Evolutionary conservation across 30 jellyfish, hydroid and myxozoan genomes (phyloP), one percentile per base, ranked within the genome.

Genomic region (Chironex yamaguchii): DNA sequence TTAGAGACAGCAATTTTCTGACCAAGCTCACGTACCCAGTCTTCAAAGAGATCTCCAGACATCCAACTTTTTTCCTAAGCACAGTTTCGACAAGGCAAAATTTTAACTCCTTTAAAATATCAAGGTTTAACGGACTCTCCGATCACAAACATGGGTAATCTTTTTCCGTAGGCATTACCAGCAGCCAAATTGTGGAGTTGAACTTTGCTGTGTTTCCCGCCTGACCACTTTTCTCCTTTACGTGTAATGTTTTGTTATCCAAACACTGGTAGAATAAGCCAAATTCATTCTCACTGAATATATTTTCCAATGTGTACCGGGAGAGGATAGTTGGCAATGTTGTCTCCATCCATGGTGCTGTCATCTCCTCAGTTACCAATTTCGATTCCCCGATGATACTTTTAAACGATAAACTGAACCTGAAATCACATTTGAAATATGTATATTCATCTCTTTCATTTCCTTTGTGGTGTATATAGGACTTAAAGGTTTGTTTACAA

Each of bases 1-100:
- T 36, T 74, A 63, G 73, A 62, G 34, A 22, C 29, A 23, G 28
- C 89, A 33, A 90, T 42, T n/a, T 71, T 76, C 17, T 69, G 85
- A 62, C 76, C 97, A 0, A 90, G 74, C 77, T 36, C 83, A 20
- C 88, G 86, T 32, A 90, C 34, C 96, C 88, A 90, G 58, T 81
- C 97, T 34, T 85, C 79, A 73, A 90, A 83, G n/a, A 90, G 63
- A 36, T 4, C 48, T 24, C 84, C 63, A 64, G 53, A 78, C 92
- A 62, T 73, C 92, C 89, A 90, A 67, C 92, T 26, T 67, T 83
- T 83, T 32, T 58, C 67, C 68, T 66, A 77, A n/a, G 29, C 21
- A 42, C 9, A 0, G 58, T 84, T 69, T n/a, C 36, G 75, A 35
- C 94, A 72, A 11, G 91, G 91, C 9, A 84, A 21, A 64, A 22